Evolutionary conservation across 2,113 vertebrate species (phyloP).

Genomic region (Neotoma lepida): DNA sequence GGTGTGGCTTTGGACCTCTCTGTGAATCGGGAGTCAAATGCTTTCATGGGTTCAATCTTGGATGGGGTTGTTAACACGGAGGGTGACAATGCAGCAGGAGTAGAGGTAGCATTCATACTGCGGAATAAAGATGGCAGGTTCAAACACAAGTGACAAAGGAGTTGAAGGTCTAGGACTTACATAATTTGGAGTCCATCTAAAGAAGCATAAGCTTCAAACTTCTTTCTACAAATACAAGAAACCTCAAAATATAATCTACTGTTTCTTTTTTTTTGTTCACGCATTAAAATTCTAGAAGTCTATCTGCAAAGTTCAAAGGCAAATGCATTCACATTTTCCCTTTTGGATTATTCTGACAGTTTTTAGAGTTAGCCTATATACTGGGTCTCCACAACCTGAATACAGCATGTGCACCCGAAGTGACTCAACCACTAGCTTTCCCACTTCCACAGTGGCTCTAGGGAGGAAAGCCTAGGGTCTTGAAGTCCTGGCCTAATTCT

Average conservation of each 20-base stretch:
- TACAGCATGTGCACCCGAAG: background rate
- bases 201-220: background rate
- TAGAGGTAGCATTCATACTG: conserved; percentile 86
- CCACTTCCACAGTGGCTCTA: background rate
- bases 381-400: background rate
- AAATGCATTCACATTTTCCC: background rate
- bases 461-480: background rate
- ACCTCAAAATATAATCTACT: background rate
- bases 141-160: background rate
- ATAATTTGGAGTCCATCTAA: background rate
- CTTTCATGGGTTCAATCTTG: conserved; percentile 98
- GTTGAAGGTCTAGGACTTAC: background rate
- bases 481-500: background rate
- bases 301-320: background rate
- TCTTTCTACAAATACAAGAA: background rate
- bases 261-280: background rate
- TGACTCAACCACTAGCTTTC: background rate
- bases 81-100: conserved; percentile 85
- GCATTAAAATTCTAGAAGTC: background rate
- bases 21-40: conserved; percentile 96
- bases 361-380: background rate
- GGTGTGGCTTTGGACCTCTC: conserved; percentile 97
- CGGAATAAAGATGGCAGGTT: background rate
- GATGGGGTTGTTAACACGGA: conserved; percentile 92
- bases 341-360: background rate